These are phyloP conservation scores for human DNA, from an alignment of 2,113 vertebrate genomes.

Conservation along the genomic window DNA sequence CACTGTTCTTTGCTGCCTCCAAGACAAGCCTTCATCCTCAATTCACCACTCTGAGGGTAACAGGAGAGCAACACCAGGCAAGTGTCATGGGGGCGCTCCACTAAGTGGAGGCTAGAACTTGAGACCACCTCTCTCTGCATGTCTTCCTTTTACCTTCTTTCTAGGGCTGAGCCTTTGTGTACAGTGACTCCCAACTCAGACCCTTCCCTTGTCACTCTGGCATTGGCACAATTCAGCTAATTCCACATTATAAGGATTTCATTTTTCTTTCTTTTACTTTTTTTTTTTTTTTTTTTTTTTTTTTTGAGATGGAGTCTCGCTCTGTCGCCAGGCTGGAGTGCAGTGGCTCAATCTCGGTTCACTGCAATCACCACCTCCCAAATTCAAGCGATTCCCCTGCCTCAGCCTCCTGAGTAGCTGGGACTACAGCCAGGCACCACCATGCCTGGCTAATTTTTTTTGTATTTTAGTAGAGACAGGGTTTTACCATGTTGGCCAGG, in stretches of 20 bases:
- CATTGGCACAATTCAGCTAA: background rate
- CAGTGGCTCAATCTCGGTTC: too few relatives aligned
- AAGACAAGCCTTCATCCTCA: background rate
- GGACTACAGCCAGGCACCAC: too few relatives aligned
- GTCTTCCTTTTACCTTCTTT: background rate
- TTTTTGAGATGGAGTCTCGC: too few relatives aligned
- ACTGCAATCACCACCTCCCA: too few relatives aligned
- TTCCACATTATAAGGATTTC: background rate
- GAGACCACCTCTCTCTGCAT: background rate
- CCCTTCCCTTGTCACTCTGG: background rate
- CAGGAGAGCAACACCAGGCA: background rate
- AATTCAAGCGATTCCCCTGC: too few relatives aligned
- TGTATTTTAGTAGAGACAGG: too few relatives aligned
- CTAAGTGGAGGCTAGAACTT: background rate
- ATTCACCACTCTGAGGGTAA: background rate
- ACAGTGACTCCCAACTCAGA: background rate
- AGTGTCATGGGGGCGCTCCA: background rate
- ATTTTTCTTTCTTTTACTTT: background rate
- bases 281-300: too few relatives aligned
- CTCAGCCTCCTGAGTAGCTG: too few relatives aligned
- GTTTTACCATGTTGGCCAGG: too few relatives aligned
- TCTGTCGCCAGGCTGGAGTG: too few relatives aligned
- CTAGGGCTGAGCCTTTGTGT: background rate
- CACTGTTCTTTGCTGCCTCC: background rate
- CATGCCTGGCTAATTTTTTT: too few relatives aligned